Evolutionary conservation across 2,113 vertebrate genomes (phyloP), one percentile per base, ranked within the genome.

Genomic region (Dasyurus viverrinus): DNA sequence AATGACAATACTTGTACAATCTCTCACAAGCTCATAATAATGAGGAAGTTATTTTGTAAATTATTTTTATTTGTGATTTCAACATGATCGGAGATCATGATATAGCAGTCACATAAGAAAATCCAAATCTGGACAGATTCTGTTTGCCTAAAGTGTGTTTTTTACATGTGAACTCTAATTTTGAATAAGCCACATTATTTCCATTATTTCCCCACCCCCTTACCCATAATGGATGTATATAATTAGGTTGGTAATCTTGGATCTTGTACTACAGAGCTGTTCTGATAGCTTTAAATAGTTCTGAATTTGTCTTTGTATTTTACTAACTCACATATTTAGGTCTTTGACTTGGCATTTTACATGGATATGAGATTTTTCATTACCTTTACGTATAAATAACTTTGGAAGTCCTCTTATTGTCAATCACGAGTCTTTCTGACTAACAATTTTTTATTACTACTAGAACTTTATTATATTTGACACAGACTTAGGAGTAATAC

Each of bases 21-120:
- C 36, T n/a, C 9, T n/a, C 12, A 76, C 36, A 76, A 12, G 26
- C 26, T 60, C 27, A 30, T 48, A 48, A 48, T 68, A 36, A 68
- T 76, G 36, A 68, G 30, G 60, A 76, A 76, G 36, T 76, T 76
- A 12, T 68, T 68, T 68, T 68, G 36, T 68, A 68, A 68, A 68
- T 68, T 27, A 27, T 94, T 26, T 90, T 93, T 47, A 14, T 93
- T 90, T 95, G 89, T 94, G 3, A 23, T 90, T 46, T 93, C 19
- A 90, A 91, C 2, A 92, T 12, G 57, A 55, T 54, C 30, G 30
- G 93, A 36, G 93, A 53, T 91, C 93, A 91, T 91, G 93, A 91
- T 91, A 94, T 30, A 30, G 26, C 60, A 96, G 53, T 84, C 55
- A 55, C 91, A 76, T 52, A 92, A 55, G 48, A 96, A 96, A 93